Conservation (phyloP, 2,888 invertebrate genomes). For the Phorcus lineatus region DNA sequence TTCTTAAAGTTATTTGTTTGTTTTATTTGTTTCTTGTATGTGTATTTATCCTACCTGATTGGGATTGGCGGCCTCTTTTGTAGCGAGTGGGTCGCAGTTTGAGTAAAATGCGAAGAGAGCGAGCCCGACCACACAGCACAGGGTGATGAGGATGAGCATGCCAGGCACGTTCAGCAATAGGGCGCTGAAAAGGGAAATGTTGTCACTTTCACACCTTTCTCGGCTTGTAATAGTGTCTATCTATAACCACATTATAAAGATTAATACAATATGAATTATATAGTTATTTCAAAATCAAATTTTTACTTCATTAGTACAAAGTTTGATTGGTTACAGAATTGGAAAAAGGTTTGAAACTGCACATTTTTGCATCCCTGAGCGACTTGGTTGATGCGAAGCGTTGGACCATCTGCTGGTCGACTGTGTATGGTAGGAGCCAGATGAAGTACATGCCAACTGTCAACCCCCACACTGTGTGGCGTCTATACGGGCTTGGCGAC, state of each 20-base stretch:
- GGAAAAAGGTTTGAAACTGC: too few relatives aligned
- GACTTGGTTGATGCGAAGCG: slow-evolving; percentile 56
- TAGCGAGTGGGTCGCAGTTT: slow-evolving; percentile 62
- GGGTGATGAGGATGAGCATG: slow-evolving; percentile 58
- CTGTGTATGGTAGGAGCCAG: slow-evolving; percentile 60
- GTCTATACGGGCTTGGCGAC: slow-evolving; percentile 53
- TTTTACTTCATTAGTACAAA: too few relatives aligned
- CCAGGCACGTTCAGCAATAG: slow-evolving; percentile 58
- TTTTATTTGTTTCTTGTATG: too few relatives aligned
- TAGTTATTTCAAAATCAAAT: too few relatives aligned
- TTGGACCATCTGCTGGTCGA: slow-evolving; percentile 68
- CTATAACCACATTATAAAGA: too few relatives aligned
- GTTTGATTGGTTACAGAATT: too few relatives aligned
- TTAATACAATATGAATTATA: too few relatives aligned
- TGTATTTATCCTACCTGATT: slow-evolving; percentile 52
- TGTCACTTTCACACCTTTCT: too few relatives aligned
- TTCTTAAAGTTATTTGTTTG: too few relatives aligned
- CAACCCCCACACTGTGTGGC: slow-evolving; percentile 65
- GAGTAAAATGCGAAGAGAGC: slow-evolving; percentile 63
- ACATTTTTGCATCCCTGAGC: slow-evolving; percentile 56
- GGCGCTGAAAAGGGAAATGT: slow-evolving; percentile 44
- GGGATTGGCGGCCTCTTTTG: slow-evolving; percentile 46
- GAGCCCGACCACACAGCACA: slow-evolving; percentile 59
- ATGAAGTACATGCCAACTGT: slow-evolving; percentile 58
- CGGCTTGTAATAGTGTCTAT: too few relatives aligned